Conservation (phyloP, 2,113 vertebrate genomes). For the Mustelus asterias region DNA sequence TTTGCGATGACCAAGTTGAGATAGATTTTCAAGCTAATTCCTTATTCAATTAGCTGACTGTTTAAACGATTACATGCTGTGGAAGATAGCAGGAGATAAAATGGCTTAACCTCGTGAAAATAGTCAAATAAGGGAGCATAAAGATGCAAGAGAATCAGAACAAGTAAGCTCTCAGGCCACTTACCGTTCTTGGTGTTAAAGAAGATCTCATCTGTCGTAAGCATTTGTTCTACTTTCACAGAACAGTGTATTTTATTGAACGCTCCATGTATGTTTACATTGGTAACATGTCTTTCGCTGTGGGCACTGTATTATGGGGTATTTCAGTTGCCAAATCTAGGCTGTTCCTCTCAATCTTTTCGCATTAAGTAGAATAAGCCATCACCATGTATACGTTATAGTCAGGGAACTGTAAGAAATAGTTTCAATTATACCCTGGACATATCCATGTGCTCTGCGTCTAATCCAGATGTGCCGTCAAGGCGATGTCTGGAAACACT, state of each 20-base stretch:
- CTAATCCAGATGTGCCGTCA: neutral
- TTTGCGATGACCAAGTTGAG: neutral
- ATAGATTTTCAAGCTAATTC: neutral
- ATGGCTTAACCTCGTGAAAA: neutral
- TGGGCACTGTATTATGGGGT: neutral
- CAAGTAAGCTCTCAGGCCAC: neutral
- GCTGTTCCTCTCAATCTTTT: neutral
- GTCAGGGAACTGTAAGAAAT: neutral
- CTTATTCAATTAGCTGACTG: neutral
- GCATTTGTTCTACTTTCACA: neutral
- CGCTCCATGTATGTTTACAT: neutral
- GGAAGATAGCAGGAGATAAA: neutral
- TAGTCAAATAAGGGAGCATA: neutral
- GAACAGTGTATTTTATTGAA: neutral
- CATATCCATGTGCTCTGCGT: neutral
- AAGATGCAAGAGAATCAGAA: neutral
- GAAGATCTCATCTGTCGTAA: neutral
- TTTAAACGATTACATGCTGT: neutral
- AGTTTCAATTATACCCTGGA: neutral
- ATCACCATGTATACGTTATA: neutral
- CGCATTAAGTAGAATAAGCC: neutral
- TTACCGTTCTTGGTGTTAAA: neutral
- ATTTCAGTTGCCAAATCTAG: neutral
- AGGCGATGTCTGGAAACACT: neutral
- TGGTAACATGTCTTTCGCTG: neutral